Percentiles rank a stretch among this genome's conserved stretches.
Evolutionary conservation across 2,888 invertebrate genomes (phyloP).

Genomic region (Bruchidius siliquastri): DNA sequence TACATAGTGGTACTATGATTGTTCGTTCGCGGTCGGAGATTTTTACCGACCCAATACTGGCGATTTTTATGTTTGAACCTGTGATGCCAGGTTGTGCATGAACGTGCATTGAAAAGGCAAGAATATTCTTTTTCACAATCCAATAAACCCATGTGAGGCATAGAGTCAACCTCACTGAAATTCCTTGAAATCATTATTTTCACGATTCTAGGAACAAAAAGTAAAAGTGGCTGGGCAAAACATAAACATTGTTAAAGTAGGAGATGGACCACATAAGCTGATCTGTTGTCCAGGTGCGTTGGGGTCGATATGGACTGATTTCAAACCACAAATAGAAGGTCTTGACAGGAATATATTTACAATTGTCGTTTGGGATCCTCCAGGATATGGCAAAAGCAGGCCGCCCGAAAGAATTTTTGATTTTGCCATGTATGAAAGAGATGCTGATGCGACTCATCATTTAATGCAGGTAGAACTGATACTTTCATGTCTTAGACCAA

Average conservation of each 20-base stretch:
- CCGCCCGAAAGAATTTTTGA: constrained; percentile 73
- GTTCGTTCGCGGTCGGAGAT: no score
- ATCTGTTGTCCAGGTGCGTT: constrained; percentile 77
- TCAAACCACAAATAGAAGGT: constrained; percentile 69
- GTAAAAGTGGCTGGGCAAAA: constrained; percentile 56
- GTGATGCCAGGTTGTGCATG: no score
- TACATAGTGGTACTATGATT: no score
- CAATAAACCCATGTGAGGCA: no score
- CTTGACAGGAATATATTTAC: constrained; percentile 60
- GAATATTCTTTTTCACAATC: no score
- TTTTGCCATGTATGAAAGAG: constrained; percentile 65
- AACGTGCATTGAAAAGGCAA: no score
- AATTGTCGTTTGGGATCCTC: constrained; percentile 76
- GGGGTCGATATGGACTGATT: constrained; percentile 79
- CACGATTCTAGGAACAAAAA: constrained; percentile 54
- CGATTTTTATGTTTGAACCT: no score
- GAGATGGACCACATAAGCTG: constrained; percentile 57
- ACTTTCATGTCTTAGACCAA: no score
- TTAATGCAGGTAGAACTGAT: constrained; percentile 62
- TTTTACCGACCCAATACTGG: no score
- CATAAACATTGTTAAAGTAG: constrained; percentile 61
- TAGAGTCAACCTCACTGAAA: no score
- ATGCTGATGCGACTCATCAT: constrained; percentile 65
- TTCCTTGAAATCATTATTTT: no score
- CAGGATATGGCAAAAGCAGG: constrained; percentile 79